These are phyloP conservation scores for Bembecia ichneumoniformis DNA, from an alignment of 2,888 invertebrate genomes.

Conservation along the genomic window DNA sequence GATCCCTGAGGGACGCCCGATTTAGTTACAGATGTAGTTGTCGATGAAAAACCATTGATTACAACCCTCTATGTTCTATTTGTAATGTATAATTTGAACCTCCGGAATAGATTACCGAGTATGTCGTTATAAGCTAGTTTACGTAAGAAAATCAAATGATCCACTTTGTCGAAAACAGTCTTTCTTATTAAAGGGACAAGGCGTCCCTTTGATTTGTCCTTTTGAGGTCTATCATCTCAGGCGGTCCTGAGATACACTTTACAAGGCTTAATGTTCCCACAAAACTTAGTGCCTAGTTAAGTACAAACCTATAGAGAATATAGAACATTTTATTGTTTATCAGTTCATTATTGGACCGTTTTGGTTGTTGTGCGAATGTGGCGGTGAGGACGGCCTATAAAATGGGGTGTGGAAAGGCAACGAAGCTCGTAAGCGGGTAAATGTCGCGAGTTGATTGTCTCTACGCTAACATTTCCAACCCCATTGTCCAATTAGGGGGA, in stretches of 20 bases:
- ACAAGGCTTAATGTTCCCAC: too few species aligned
- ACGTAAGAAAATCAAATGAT: neutral
- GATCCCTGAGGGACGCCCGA: neutral
- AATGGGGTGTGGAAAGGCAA: slow-evolving; percentile 30
- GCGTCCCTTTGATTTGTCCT: too few species aligned
- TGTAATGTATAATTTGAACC: neutral
- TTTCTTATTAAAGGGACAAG: too few species aligned
- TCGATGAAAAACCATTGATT: neutral
- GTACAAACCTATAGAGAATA: too few species aligned
- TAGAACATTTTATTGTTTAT: neutral
- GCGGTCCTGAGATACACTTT: too few species aligned
- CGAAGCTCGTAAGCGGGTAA: slow-evolving; percentile 35
- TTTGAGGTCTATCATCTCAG: too few species aligned
- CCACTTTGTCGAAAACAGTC: neutral
- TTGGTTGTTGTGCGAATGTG: neutral
- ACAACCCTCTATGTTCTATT: neutral
- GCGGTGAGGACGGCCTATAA: slow-evolving; percentile 16
- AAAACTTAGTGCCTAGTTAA: too few species aligned
- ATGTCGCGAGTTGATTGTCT: slow-evolving; percentile 51
- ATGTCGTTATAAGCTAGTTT: neutral
- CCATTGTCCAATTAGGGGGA: slow-evolving; percentile 43
- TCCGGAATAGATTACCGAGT: neutral
- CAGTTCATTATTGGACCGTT: neutral
- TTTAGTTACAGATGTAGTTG: neutral
- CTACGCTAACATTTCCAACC: slow-evolving; percentile 52